phyloP scores from a whole-genome alignment of 2,113 vertebrate species.

The human (Homo sapiens) region DNA sequence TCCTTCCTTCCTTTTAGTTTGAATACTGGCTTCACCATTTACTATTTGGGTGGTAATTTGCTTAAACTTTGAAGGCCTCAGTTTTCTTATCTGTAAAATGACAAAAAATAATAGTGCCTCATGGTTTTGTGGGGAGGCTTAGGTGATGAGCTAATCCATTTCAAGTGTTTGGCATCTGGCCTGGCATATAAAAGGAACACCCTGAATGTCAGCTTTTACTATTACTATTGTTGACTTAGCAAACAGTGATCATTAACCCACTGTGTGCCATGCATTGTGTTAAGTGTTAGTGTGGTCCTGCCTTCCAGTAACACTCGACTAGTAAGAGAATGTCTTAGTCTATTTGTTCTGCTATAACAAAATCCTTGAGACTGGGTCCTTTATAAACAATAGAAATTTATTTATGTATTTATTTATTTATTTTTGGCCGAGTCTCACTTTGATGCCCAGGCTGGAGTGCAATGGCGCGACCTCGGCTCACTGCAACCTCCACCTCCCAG shows the following conservation, averaged over 20 bases:
- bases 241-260: neutral
- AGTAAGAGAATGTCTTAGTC: neutral
- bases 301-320: neutral
- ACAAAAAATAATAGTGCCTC: neutral
- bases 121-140: neutral
- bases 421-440: too few relatives aligned
- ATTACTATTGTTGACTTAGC: neutral
- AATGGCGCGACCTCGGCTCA: too few relatives aligned
- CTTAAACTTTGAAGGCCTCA: slow-evolving; percentile 28
- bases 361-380: neutral
- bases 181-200: neutral
- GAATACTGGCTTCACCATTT: neutral
- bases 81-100: slow-evolving; percentile 55
- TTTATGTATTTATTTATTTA: neutral
- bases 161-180: neutral
- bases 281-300: neutral
- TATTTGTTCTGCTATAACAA: neutral
- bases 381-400: neutral
- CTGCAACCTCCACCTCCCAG: too few relatives aligned
- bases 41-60: slow-evolving; percentile 40
- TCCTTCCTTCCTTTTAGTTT: slow-evolving; percentile 48
- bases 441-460: too few relatives aligned
- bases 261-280: neutral
- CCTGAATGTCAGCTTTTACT: neutral
- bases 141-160: neutral